Base-by-base conservation (phyloP, 2,113 vertebrate genomes). In the Osmerus eperlanus region DNA sequence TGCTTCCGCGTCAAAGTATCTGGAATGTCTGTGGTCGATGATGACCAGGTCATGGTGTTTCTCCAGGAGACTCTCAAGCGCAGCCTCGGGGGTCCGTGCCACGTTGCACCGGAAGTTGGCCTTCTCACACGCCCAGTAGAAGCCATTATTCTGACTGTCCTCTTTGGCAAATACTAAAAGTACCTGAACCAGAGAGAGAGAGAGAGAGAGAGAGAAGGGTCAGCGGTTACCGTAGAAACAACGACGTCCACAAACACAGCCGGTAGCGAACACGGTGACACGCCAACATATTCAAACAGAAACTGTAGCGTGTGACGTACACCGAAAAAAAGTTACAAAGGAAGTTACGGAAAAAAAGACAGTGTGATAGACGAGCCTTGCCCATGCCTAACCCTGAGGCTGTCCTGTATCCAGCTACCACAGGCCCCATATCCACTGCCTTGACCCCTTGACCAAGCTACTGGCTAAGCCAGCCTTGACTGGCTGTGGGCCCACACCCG, bases 81-180 rank as follows among this genome's bases (percentile, higher is more conserved):
- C 96, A 58, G 92, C 87, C 81, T 96, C 94, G 0, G 95, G 93
- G 1, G 94, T 95, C 78, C 89, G 94, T 76, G 91, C 92, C 67
- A 96, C 86, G 3, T 90, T 94, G 76, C 93, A 97, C 59, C 92
- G 93, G 88, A 95, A 99, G 69, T 94, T 95, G 67, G 95, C 95
- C 76, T 95, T 95, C 83, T 99, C 97, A 84, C 96, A 98, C 0
- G 96, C 97, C 94, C 93, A 95, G 77, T 90, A 94, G 94, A 99
- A 98, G 83, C 94, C 95, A 15, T 86, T 93, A 79, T 95, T 97
- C 93, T 99, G 97, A 89, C 91, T 95, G 75, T 99, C 97, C 73
- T 98, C 96, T 94, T 95, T 96, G 91, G 95, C 92, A 95, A 99
- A 99, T 91, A 98, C 97, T 92, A 99, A 91, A 91, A 99, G 97